Conservation (phyloP, 2,888 invertebrate genomes). For the Acleris sparsana region DNA sequence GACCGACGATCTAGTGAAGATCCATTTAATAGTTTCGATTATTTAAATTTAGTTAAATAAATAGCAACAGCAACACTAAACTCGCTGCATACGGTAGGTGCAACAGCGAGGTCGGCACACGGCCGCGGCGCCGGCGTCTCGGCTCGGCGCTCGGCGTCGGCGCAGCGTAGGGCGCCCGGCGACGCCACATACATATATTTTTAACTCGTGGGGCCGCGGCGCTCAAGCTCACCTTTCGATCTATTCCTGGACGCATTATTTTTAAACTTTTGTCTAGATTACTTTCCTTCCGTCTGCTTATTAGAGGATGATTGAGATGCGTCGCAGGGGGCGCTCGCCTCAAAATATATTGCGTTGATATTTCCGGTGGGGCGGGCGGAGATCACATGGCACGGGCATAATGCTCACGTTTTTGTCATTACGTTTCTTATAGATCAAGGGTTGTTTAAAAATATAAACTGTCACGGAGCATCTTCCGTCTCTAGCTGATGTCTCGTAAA, state of each 20-base stretch:
- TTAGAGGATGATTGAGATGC: conserved; percentile 81
- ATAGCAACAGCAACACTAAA: no score
- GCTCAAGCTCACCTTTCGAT: conserved; percentile 80
- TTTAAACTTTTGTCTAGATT: conserved; percentile 83
- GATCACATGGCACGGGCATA: conserved; percentile 57
- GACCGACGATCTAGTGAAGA: no score
- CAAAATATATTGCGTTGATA: conserved; percentile 69
- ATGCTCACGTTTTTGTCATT: conserved; percentile 53
- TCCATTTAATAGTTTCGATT: no score
- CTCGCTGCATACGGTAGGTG: no score
- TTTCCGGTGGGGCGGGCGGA: conserved; percentile 64
- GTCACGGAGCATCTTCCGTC: conserved; percentile 12
- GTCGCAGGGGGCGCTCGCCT: conserved; percentile 79
- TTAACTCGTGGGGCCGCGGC: conserved; percentile 75
- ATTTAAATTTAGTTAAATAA: no score
- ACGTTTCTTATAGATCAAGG: conserved; percentile 35
- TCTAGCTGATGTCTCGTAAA: conserved; percentile 2
- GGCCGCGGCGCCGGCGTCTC: conserved; percentile 1
- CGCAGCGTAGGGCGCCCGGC: conserved; percentile 46
- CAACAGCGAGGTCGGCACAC: no score
- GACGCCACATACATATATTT: conserved; percentile 66
- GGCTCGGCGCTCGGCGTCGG: conserved; percentile 42
- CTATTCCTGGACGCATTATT: conserved; percentile 76
- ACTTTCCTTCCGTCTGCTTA: conserved; percentile 81
- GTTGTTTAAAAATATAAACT: conserved; percentile 32